Conservation (phyloP, 2,888 invertebrate genomes). For the Diogma glabrata region DNA sequence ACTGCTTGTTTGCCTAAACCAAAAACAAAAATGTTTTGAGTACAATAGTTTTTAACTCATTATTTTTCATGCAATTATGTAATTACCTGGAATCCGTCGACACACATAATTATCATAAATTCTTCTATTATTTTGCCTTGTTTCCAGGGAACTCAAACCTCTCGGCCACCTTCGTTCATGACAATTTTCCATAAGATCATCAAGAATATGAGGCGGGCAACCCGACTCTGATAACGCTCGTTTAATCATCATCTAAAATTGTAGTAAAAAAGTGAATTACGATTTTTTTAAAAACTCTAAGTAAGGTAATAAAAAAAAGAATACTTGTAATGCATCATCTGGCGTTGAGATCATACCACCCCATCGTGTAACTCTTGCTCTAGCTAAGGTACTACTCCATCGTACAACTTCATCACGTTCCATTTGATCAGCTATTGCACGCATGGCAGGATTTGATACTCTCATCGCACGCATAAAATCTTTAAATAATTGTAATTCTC, state of each 20-base stretch:
- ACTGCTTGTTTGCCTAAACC: constrained; percentile 79
- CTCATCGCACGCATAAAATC: constrained; percentile 91
- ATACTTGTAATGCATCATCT: constrained; percentile 81
- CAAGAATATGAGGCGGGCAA: constrained; percentile 85
- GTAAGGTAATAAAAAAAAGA: constrained; percentile 4
- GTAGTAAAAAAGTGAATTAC: background rate
- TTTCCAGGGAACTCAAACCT: constrained; percentile 84
- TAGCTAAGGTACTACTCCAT: constrained; percentile 72
- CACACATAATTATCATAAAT: constrained; percentile 89
- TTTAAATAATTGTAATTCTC: constrained; percentile 79
- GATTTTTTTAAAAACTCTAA: too few species aligned
- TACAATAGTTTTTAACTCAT: background rate
- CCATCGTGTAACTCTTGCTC: constrained; percentile 89
- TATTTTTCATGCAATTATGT: background rate
- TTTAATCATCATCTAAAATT: constrained; percentile 77
- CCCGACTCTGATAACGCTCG: constrained; percentile 86
- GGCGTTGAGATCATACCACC: constrained; percentile 98
- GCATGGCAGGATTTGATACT: constrained; percentile 82
- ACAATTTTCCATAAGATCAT: constrained; percentile 93
- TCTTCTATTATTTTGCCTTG: constrained; percentile 83
- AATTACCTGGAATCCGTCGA: constrained; percentile 73
- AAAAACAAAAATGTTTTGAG: background rate
- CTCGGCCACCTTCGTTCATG: constrained; percentile 94
- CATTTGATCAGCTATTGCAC: constrained; percentile 87
- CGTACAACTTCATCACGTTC: constrained; percentile 85